These are phyloP conservation scores for Phycodurus eques DNA, from an alignment of 2,113 vertebrate species.

Conservation along the genomic window DNA sequence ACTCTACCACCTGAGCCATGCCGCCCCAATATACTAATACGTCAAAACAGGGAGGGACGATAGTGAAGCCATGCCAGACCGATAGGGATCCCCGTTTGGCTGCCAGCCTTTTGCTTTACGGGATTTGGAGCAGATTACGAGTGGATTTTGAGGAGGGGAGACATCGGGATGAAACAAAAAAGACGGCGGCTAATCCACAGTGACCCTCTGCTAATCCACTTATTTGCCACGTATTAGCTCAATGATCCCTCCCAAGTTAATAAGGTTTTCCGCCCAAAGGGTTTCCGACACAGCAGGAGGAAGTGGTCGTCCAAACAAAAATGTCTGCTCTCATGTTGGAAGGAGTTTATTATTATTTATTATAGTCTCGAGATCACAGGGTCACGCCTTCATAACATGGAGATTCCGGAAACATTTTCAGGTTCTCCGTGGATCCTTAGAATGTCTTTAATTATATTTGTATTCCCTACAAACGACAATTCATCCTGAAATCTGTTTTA, in stretches of 20 bases:
- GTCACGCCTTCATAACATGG: too few relatives aligned
- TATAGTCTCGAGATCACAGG: not conserved
- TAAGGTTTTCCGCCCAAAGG: slow-evolving; percentile 24
- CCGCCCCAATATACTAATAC: too few relatives aligned
- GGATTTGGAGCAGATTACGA: slow-evolving; percentile 50
- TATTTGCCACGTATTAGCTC: slow-evolving; percentile 60
- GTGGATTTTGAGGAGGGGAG: slow-evolving; percentile 15
- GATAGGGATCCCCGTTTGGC: slow-evolving; percentile 31
- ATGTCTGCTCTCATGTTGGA: not conserved
- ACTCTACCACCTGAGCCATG: too few relatives aligned
- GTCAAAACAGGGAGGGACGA: too few relatives aligned
- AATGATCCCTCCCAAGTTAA: slow-evolving; percentile 52
- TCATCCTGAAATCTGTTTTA: too few relatives aligned
- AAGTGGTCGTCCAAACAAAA: slow-evolving; percentile 1
- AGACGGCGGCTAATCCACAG: slow-evolving; percentile 48
- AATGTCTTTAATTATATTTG: not conserved
- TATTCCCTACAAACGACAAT: not conserved
- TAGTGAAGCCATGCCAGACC: not conserved
- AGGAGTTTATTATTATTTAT: not conserved
- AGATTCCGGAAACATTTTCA: too few relatives aligned
- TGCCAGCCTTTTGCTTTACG: slow-evolving; percentile 13
- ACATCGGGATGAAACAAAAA: slow-evolving; percentile 46
- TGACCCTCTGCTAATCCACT: slow-evolving; percentile 58
- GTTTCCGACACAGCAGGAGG: not conserved
- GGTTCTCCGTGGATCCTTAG: too few relatives aligned